Percentiles rank a stretch among this genome's conserved stretches.
These are phyloP conservation scores for Fistularia commersonii DNA, from an alignment of 2,797 vertebrate genomes.

Conservation along the genomic window DNA sequence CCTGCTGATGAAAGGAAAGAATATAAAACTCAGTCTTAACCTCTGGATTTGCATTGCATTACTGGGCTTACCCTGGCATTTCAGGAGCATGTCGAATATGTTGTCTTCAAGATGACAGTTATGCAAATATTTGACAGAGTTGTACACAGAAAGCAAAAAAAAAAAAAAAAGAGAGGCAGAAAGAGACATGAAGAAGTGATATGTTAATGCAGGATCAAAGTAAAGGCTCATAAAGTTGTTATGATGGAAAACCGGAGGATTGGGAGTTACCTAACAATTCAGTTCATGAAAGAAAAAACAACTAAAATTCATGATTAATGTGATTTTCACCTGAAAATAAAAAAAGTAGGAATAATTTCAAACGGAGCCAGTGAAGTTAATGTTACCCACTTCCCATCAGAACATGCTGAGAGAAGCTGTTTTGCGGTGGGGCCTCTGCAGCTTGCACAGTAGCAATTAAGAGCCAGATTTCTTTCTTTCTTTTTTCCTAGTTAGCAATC, in stretches of 20 bases:
- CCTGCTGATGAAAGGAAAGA: not conserved
- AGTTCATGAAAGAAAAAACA: too few relatives aligned
- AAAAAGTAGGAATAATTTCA: slow-evolving; percentile 15
- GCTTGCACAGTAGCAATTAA: slow-evolving; percentile 57
- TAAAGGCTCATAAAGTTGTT: too few relatives aligned
- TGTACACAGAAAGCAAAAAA: too few relatives aligned
- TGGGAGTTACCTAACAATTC: too few relatives aligned
- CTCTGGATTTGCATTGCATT: slow-evolving; percentile 57
- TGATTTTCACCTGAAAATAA: too few relatives aligned
- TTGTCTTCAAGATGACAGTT: slow-evolving; percentile 61
- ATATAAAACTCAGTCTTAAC: slow-evolving; percentile 5
- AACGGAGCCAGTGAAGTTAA: slow-evolving; percentile 18
- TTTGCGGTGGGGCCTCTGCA: slow-evolving; percentile 41
- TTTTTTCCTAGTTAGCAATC: slow-evolving; percentile 20
- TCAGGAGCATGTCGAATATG: slow-evolving; percentile 13
- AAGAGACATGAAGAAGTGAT: not conserved
- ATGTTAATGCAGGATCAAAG: not conserved
- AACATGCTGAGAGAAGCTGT: slow-evolving; percentile 56
- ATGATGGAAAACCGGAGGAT: too few relatives aligned
- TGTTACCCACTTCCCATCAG: slow-evolving; percentile 34
- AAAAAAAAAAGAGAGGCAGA: slow-evolving; percentile 2
- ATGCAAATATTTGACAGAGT: slow-evolving; percentile 60
- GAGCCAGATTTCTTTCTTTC: slow-evolving; percentile 29
- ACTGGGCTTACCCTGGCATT: slow-evolving; percentile 30
- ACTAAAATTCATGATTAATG: too few relatives aligned